Base-by-base conservation (phyloP, 2,797 vertebrate genomes). In the Silurus lanzhouensis region DNA sequence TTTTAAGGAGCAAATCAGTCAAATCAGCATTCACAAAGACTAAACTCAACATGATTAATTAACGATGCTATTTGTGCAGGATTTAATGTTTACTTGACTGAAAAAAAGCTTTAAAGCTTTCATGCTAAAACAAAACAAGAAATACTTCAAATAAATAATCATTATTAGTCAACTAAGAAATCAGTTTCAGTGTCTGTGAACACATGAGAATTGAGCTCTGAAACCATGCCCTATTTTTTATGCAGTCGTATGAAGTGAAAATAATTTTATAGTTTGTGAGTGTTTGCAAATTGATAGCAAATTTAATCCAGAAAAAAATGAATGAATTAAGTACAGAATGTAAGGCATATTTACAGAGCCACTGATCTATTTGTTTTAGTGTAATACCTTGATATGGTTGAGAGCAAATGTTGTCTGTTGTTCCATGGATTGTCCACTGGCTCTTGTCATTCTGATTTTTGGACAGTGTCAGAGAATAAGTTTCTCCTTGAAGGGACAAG, bases 361-460 rank as follows among this genome's bases (percentile, higher is more conserved):
- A 77, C 15, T 77, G 10, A 77, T 27, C 6, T 76, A 0, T 3
- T 19, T 57, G 25, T 57, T 15, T 27, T 9, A 19, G 52, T 77
- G 1, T 14, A 38, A 88, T 96, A 99, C 97, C 97, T 98, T 98
- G 96, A 85, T 96, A 93, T 81, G 95, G 95, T 88, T 94, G 92
- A 4, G 95, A 94, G 86, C 97, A 99, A 70, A 98, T 90, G 83
- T 96, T 95, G 1, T 96, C 96, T 22, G 86, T 81, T 6, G 96
- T 96, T 83, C 96, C 96, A 3, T 93, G 92, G 89, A 98, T 92
- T 82, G 93, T 96, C 95, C 98, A 93, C 60, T 95, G 91, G 92
- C 95, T 98, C 91, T 95, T 96, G 0, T 87, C 78, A 38, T 96
- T 96, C 0, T 91, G 89, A 46, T 94, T 94, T 87, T 85, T 94